Conservation (phyloP, 2,113 vertebrate genomes). For the Leptocoma aspasia region DNA sequence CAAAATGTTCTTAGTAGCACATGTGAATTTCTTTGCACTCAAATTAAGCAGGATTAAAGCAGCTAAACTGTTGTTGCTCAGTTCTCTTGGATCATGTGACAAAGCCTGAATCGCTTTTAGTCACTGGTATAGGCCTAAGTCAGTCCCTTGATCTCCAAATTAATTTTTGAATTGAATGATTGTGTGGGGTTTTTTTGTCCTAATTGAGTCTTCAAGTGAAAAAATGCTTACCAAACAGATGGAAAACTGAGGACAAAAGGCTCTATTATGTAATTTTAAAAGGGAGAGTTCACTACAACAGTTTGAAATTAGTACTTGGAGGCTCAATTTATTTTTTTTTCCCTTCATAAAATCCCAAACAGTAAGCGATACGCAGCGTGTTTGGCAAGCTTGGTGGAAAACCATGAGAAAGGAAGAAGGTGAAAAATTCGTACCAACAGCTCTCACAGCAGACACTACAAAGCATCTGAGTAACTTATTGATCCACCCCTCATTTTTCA, state of each 20-base stretch:
- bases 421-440: background rate
- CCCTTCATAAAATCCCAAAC: background rate
- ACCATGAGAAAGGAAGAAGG: background rate
- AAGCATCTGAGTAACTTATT: background rate
- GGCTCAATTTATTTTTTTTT: background rate
- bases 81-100: constrained; percentile 86
- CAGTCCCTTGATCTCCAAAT: constrained; percentile 80
- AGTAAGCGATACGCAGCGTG: background rate
- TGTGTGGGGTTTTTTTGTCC: constrained; percentile 63
- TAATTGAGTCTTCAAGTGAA: constrained; percentile 79
- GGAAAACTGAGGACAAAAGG: constrained; percentile 72
- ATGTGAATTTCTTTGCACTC: constrained; percentile 91
- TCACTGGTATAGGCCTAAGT: constrained; percentile 75
- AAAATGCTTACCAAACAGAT: constrained; percentile 79
- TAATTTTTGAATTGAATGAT: constrained; percentile 84
- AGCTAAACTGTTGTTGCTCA: constrained; percentile 77
- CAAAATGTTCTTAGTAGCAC: constrained; percentile 88
- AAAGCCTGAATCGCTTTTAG: constrained; percentile 77
- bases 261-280: constrained; percentile 66
- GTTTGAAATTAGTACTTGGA: constrained; percentile 70
- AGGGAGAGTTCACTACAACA: constrained; percentile 59
- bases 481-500: background rate
- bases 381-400: constrained; percentile 45
- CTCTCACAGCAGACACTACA: background rate
- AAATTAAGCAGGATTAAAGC: constrained; percentile 94